phyloP scores from a whole-genome alignment of 2,113 vertebrate species.

The Cathartes aura region DNA sequence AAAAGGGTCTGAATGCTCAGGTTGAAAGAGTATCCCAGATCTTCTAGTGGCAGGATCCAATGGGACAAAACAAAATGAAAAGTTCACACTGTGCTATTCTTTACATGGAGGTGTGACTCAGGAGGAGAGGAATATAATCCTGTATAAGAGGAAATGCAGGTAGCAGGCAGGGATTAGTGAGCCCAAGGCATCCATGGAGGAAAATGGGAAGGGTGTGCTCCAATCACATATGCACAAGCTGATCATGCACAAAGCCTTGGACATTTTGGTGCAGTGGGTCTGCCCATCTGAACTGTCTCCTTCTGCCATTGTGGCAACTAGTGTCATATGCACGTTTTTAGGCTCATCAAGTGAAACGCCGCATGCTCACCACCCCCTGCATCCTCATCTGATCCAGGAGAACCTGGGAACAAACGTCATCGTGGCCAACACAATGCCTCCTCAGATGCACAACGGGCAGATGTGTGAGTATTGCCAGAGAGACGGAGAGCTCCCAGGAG shows the following conservation, averaged over 20 bases:
- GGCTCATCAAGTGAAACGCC: constrained; percentile 92
- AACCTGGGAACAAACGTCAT: constrained; percentile 96
- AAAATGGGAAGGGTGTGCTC: neutral
- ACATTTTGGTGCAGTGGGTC: neutral
- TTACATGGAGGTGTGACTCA: fast-evolving
- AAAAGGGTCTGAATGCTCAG: neutral
- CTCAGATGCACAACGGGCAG: constrained; percentile 94
- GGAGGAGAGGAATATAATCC: neutral
- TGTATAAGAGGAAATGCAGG: neutral
- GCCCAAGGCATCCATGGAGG: neutral
- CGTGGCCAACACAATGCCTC: constrained; percentile 88
- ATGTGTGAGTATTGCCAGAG: constrained; percentile 88
- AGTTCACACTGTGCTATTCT: neutral
- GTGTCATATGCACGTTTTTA: neutral
- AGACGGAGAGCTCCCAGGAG: neutral
- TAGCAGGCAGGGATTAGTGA: neutral
- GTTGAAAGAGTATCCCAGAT: neutral
- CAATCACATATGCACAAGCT: neutral
- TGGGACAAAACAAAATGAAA: neutral
- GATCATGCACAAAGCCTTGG: neutral
- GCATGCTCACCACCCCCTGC: constrained; percentile 92
- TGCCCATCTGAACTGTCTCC: neutral
- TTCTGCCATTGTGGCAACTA: neutral
- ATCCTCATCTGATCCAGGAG: constrained; percentile 96
- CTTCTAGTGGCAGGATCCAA: neutral